These are phyloP conservation scores for Tetranychus piercei DNA, from an alignment of 2,888 invertebrate genomes.

Conservation along the genomic window DNA sequence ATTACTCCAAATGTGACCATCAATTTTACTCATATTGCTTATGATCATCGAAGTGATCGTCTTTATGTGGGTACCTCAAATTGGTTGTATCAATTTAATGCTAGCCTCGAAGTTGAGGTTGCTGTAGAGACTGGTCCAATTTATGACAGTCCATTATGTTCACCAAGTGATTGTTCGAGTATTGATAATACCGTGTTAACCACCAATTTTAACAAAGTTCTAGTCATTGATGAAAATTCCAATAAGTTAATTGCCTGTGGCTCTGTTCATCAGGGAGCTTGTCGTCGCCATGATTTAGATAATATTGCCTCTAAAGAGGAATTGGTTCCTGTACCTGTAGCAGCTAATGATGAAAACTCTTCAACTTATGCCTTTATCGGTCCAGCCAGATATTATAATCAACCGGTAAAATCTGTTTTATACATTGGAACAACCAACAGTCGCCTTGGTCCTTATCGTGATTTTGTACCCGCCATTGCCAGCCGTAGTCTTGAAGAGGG, in stretches of 20 bases:
- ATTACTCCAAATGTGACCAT: slow-evolving; percentile 25
- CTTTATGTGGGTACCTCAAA: slow-evolving; percentile 73
- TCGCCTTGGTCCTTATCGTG: slow-evolving; percentile 75
- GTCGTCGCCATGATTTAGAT: slow-evolving; percentile 59
- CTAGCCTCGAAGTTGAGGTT: slow-evolving; percentile 45
- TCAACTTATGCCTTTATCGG: slow-evolving; percentile 84
- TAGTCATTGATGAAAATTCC: slow-evolving; percentile 62
- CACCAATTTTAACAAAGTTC: slow-evolving; percentile 49
- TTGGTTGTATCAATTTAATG: slow-evolving; percentile 61
- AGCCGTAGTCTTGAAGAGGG: slow-evolving; percentile 52
- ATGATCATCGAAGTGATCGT: slow-evolving; percentile 39
- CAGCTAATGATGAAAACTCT: slow-evolving; percentile 72
- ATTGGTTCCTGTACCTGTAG: slow-evolving; percentile 61
- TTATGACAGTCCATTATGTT: slow-evolving; percentile 60
- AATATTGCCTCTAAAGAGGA: slow-evolving; percentile 56
- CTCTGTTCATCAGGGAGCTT: slow-evolving; percentile 70
- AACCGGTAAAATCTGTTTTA: slow-evolving; percentile 45
- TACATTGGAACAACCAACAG: slow-evolving; percentile 87
- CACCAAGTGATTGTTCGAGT: slow-evolving; percentile 21
- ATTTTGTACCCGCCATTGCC: slow-evolving; percentile 77
- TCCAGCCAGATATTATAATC: slow-evolving; percentile 47
- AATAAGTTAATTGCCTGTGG: slow-evolving; percentile 68
- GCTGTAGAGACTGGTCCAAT: slow-evolving; percentile 56
- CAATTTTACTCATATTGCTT: slow-evolving; percentile 35
- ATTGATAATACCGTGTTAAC: slow-evolving; percentile 35